Evolutionary conservation across 2,797 vertebrate species (phyloP).

Genomic region (Ctenochaetus hawaiiensis): DNA sequence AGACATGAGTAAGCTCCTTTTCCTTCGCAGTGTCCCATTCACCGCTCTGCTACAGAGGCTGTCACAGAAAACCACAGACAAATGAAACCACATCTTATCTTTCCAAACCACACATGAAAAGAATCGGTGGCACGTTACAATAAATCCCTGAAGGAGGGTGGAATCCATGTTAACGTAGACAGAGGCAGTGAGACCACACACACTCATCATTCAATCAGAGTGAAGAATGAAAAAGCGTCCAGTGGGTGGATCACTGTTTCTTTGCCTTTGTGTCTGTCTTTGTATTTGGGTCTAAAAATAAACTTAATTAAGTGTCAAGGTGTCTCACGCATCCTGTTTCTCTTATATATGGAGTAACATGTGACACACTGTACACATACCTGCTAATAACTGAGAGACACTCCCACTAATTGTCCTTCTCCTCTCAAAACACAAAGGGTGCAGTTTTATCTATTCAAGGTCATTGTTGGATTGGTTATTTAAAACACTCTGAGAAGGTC

Average conservation of each 20-base stretch:
- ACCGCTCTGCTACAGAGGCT: not conserved
- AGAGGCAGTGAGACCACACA: not conserved
- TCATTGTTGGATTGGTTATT: too few species aligned
- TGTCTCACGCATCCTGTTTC: too few species aligned
- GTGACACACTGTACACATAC: too few species aligned
- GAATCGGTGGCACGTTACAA: not conserved
- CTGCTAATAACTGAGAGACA: too few species aligned
- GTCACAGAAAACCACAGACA: not conserved
- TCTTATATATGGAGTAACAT: too few species aligned
- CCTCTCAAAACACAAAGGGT: too few species aligned
- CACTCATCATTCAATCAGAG: not conserved
- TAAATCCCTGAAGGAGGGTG: not conserved
- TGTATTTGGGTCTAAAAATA: not conserved
- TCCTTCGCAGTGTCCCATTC: not conserved
- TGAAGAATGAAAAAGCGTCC: not conserved
- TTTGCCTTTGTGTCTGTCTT: not conserved
- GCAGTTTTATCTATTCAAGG: too few species aligned
- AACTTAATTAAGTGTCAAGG: too few species aligned
- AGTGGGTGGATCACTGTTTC: not conserved
- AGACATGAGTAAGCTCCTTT: not conserved
- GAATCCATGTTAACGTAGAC: not conserved
- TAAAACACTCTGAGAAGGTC: too few species aligned
- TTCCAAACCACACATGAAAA: conserved; percentile 7
- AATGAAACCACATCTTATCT: not conserved
- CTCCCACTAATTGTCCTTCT: too few species aligned